Evolutionary conservation across 2,888 invertebrate species (phyloP).

Genomic region (Dorcus hopei): DNA sequence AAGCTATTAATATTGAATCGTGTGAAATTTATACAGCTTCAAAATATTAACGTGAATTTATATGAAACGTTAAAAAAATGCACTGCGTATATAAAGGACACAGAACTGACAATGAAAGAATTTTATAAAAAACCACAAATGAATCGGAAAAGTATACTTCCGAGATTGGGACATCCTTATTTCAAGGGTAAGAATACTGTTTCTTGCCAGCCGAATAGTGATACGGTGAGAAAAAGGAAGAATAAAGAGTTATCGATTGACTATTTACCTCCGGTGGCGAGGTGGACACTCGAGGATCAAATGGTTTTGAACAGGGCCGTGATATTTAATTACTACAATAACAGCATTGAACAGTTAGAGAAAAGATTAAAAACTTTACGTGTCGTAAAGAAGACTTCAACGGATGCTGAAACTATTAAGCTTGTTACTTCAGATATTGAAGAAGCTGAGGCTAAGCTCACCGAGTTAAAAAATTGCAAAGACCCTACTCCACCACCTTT

Average conservation of each 20-base stretch:
- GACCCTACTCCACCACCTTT: conserved; percentile 28
- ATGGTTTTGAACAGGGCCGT: conserved; percentile 53
- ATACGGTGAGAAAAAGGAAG: conserved; percentile 43
- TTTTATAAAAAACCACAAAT: background rate
- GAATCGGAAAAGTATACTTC: conserved; percentile 1
- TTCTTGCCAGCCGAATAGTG: conserved; percentile 58
- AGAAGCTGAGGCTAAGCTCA: conserved; percentile 27
- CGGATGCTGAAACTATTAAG: background rate
- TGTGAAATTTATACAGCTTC: conserved; percentile 30
- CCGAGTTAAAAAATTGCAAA: conserved; percentile 18
- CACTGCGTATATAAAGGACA: conserved; percentile 23
- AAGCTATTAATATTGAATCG: conserved; percentile 33
- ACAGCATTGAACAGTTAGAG: conserved; percentile 42
- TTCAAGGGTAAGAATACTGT: conserved; percentile 62
- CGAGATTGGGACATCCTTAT: conserved; percentile 56
- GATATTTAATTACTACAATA: conserved; percentile 27
- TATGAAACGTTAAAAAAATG: conserved; percentile 29
- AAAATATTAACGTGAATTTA: conserved; percentile 30
- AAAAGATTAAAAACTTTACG: conserved; percentile 20
- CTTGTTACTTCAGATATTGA: conserved; percentile 19
- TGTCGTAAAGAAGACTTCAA: background rate
- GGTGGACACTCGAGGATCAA: conserved; percentile 60
- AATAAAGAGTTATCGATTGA: conserved; percentile 39
- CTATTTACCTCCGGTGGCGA: conserved; percentile 18
- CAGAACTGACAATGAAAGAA: conserved; percentile 6